Evolutionary conservation across 2,888 invertebrate species (phyloP).

Genomic region (Didymodactylos carnosus): DNA sequence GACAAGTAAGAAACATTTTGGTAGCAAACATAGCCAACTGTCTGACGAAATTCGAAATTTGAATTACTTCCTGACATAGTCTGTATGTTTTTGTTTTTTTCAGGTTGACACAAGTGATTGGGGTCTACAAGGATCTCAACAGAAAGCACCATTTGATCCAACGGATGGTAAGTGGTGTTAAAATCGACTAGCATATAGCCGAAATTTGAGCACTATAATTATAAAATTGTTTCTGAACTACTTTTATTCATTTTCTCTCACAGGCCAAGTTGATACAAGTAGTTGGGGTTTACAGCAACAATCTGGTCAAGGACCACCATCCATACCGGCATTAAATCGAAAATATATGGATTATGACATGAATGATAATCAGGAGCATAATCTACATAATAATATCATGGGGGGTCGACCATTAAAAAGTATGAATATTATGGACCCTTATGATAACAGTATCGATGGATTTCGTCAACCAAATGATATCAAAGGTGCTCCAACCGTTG

Average conservation of each 20-base stretch:
- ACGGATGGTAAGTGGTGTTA: no score
- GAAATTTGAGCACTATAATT: no score
- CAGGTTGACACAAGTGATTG: background rate
- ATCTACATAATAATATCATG: background rate
- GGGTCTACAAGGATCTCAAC: background rate
- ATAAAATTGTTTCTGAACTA: no score
- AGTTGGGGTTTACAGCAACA: background rate
- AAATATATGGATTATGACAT: background rate
- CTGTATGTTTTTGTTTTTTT: no score
- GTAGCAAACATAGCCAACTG: no score
- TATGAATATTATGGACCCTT: background rate
- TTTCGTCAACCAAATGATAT: background rate
- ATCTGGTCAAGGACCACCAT: background rate
- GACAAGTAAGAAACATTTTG: no score
- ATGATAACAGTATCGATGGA: background rate
- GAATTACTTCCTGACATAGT: no score
- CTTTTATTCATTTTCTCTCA: no score
- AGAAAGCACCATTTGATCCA: background rate
- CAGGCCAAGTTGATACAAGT: conserved; percentile 11
- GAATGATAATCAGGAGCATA: no score
- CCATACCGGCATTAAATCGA: background rate
- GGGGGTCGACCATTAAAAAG: no score
- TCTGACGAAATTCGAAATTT: no score
- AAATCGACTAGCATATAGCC: no score
- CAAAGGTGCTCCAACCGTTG: background rate